Base-by-base conservation (phyloP, 2,113 vertebrate species). In the Gracilinanus agilis region DNA sequence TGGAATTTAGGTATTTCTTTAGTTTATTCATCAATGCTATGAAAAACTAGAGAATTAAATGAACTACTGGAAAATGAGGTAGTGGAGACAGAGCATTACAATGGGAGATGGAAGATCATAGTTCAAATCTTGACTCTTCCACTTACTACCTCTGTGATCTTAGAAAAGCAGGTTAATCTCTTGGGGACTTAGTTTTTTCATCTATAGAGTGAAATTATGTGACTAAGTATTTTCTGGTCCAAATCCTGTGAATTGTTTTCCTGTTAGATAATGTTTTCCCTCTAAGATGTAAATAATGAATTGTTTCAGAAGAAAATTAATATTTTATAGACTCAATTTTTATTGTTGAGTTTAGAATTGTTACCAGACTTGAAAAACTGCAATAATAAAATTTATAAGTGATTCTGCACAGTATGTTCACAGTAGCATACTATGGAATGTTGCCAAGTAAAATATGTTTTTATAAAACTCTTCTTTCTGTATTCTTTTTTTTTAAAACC, bases 201-300 rank as follows among this genome's bases (percentile, higher is more conserved):
- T 58, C 56, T 58, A 24, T 25, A 58, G 25, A 58, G 27, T 27
- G 56, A 58, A 58, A 58, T 1, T 25, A 58, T 58, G 9, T 58
- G 24, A 58, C 55, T 58, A 49, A 49, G 49, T 25, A 58, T 27
- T 27, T 58, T 58, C 25, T 58, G 56, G 56, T 58, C 56, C 25
- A 58, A 58, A 58, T 58, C 56, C 7, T 58, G 92, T 94, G 90
- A 55, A 25, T 29, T 61, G 12, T 21, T 94, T 11, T 93, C n/a
- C 7, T 49, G 56, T 9, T 88, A 61, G 54, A n/a, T 67, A 93
- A 61, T 90, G 9, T 25, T 58, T 55, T 49, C 3, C 24, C 9
- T 1, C 49, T 94, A 56, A 83, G 10, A 54, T 88, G 90, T 95
- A 93, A 94, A 92, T 93, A 95, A 44, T 91, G 94, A 67, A 90